These are phyloP conservation scores for Numida meleagris DNA, from an alignment of 2,113 vertebrate genomes.

Conservation along the genomic window DNA sequence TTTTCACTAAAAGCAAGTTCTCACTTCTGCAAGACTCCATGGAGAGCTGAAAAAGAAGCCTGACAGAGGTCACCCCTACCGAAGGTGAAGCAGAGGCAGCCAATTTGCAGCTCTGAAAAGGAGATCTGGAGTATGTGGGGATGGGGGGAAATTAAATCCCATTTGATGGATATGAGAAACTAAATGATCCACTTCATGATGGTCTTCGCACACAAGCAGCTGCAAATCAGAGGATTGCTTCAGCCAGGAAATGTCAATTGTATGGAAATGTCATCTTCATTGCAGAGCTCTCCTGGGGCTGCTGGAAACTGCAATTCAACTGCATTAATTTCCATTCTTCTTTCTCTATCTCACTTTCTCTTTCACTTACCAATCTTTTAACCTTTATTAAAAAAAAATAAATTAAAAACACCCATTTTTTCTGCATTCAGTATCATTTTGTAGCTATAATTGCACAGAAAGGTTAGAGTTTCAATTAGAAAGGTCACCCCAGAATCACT, in stretches of 20 bases:
- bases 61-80: neutral
- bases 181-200: slow-evolving; percentile 59
- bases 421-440: slow-evolving; percentile 5
- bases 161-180: slow-evolving; percentile 41
- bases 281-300: slow-evolving; percentile 29
- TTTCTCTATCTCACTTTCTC: neutral
- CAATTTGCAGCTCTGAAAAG: neutral
- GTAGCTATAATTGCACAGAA: slow-evolving; percentile 23
- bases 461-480: slow-evolving; percentile 56
- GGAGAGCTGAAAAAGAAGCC: neutral
- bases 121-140: neutral
- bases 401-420: neutral
- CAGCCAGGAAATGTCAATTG: slow-evolving; percentile 60
- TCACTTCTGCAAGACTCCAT: neutral
- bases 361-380: slow-evolving; percentile 51
- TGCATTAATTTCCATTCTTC: slow-evolving; percentile 56
- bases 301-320: slow-evolving; percentile 15
- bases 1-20: neutral
- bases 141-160: neutral
- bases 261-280: slow-evolving; percentile 70
- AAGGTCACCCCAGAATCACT: slow-evolving; percentile 23
- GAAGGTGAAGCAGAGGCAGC: slow-evolving; percentile 1
- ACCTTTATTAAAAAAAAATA: slow-evolving; percentile 26
- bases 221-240: slow-evolving; percentile 52
- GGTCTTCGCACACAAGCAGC: slow-evolving; percentile 34